These are phyloP conservation scores for Cnemophilus loriae DNA, from an alignment of 2,113 vertebrate species.

Conservation along the genomic window DNA sequence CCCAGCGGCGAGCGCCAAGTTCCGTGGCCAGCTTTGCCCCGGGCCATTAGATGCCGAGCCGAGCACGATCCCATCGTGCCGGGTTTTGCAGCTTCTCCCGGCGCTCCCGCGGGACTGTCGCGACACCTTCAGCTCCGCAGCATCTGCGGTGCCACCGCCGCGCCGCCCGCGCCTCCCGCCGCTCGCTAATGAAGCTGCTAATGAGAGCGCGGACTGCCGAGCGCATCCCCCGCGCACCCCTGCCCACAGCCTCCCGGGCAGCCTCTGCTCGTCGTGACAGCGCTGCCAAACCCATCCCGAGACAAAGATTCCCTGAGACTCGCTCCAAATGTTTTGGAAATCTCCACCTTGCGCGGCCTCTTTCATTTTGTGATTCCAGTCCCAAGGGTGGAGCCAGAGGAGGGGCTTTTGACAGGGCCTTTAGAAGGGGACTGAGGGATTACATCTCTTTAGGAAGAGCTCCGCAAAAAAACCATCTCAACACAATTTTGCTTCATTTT, in stretches of 20 bases:
- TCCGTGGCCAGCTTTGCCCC: not conserved
- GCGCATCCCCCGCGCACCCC: accelerated
- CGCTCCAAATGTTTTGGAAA: not conserved
- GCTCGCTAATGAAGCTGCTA: not conserved
- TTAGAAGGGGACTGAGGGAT: not conserved
- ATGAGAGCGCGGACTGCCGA: not conserved
- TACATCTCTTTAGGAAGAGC: not conserved
- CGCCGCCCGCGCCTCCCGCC: too few relatives aligned
- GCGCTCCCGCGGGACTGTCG: accelerated
- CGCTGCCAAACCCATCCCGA: not conserved
- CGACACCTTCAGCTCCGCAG: not conserved
- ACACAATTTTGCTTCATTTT: not conserved
- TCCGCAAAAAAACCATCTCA: not conserved
- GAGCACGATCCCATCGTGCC: accelerated
- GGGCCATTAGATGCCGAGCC: not conserved
- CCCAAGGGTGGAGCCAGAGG: not conserved
- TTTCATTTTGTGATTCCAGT: not conserved
- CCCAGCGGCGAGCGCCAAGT: not conserved
- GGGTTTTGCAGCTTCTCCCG: not conserved
- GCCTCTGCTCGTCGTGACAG: not conserved
- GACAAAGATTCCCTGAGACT: not conserved
- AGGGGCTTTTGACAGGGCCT: not conserved
- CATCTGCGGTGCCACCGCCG: not conserved
- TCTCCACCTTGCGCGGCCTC: not conserved
- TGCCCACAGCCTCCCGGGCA: not conserved